A percentile compares a stretch with the other conserved stretches of the same genome.
Evolutionary conservation across 1,140 invertebrate genomes (phyloP).

Genomic region (Bacillus rossius): DNA sequence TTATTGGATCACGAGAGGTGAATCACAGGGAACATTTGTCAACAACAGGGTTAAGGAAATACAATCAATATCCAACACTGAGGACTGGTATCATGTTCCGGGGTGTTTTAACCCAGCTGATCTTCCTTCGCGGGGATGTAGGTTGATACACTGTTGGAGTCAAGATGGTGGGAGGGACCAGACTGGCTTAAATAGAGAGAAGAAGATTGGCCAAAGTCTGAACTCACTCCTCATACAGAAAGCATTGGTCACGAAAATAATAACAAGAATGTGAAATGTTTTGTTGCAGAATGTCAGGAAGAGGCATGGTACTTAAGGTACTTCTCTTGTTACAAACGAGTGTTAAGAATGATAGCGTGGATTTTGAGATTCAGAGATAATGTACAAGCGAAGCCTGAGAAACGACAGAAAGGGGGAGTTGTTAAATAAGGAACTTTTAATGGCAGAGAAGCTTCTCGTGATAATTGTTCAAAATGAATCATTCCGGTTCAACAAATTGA

Average conservation of each 20-base stretch:
- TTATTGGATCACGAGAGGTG: constrained; percentile 30
- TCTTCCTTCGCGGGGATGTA: constrained; percentile 38
- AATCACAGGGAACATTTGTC: constrained; percentile 24
- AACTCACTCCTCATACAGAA: constrained; percentile 18
- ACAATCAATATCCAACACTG: background rate
- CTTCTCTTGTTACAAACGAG: constrained; percentile 26
- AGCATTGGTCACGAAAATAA: constrained; percentile 3
- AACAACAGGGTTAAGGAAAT: constrained; percentile 25
- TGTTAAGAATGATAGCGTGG: constrained; percentile 28
- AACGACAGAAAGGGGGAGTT: constrained; percentile 3
- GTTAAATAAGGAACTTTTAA: constrained; percentile 4
- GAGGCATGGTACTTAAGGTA: constrained; percentile 8
- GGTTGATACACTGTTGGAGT: constrained; percentile 28
- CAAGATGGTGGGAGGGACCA: constrained; percentile 40
- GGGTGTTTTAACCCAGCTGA: constrained; percentile 40
- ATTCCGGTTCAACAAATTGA: background rate
- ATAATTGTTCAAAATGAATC: constrained; percentile 11
- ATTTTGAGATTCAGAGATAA: constrained; percentile 28
- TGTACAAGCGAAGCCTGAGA: background rate
- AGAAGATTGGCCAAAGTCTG: constrained; percentile 28
- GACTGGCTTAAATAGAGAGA: constrained; percentile 25
- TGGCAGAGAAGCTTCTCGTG: constrained; percentile 5
- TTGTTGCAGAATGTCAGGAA: background rate
- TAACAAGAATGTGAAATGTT: background rate
- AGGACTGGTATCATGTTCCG: constrained; percentile 36